Base-by-base conservation (phyloP, 1,140 invertebrate species). In the Anoplophora glabripennis region DNA sequence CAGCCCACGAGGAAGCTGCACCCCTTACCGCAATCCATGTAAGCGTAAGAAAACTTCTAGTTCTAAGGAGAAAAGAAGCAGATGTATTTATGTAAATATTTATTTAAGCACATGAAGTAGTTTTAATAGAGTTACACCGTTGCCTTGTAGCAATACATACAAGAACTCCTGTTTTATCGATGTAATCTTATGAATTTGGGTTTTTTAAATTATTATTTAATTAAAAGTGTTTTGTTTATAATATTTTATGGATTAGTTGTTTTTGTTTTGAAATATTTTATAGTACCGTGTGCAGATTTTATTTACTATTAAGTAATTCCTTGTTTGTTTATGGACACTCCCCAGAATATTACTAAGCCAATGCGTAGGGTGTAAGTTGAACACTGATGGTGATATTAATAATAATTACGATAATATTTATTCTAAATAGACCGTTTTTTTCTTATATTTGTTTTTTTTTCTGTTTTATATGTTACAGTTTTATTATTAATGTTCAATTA, bases 1-100 rank as follows among this genome's bases (percentile, higher is more conserved):
- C 64, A 65, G 18, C 64, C 60, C 1, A 36, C 53, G 4, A 47
- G 60, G 12, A 65, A 65, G 61, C 28, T 62, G 45, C 51, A 58
- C 49, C 48, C 61, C 33, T 62, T 54, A 7, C 59, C 61, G 34
- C 59, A 62, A 18, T 61, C 59, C 7, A 55, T 65, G 46, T 61
- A 44, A 61, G 37, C 33, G 14, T 12, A 33, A 21, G 11, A 34
- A 34, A 18, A 33, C n/a, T n/a, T n/a, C n/a, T 34, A 55, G 17
- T 41, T 42, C 40, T 40, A 35, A 18, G 15, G 15, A 28, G 21
- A 28, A 28, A 11, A 21, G 8, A 42, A 35, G 54, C 45, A 33
- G 8, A 42, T 46, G 54, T 55, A 33, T 34, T 49, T 46, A 46
- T 57, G 42, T 33, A 55, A 34, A 44, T 42, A 42, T 28, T 45